Base-by-base conservation (phyloP, 1,140 invertebrate genomes). In the Diorhabda sublineata region DNA sequence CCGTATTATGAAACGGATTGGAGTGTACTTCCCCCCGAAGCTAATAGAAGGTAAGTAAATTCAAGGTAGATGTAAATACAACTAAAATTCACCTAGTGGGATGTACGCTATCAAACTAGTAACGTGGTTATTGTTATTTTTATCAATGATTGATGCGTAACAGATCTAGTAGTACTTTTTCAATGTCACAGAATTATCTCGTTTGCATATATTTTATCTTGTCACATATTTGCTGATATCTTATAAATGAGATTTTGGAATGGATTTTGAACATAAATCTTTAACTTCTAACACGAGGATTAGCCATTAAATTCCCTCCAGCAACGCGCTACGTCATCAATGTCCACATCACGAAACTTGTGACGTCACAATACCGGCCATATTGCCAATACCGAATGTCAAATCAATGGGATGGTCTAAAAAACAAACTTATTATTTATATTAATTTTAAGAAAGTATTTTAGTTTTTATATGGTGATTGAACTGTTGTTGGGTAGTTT, bases 11-110 rank as follows among this genome's bases (percentile, higher is more conserved):
- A 92, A 79, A 85, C 87, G 58, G 90, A 92, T 79, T 92, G 90
- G 89, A 92, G 90, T 82, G 87, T 92, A 74, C 82, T 93, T 75
- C 91, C 91, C 70, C 89, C 90, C 58, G 91, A 92, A 81, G 86
- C 90, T 67, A 93, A 93, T 78, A 85, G 91, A 86, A 91, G 91
- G 91, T 92, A 85, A 81, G 68, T 58, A 68, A 66, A 66, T 67
- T 42, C 26, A 26, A 26, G 26, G 26, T 26, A 26, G 26, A 26
- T 26, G 26, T 26, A 26, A 26, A 26, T 26, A 26, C 26, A 26
- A 26, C 26, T 26, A 26, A 0, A 26, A 26, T 26, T 26, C 26
- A 26, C 26, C 26, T 26, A 26, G 26, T 26, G 26, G 26, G 26
- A 26, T 26, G 26, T 26, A 26, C 26, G 26, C 26, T 26, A 26